phyloP scores from a whole-genome alignment of 1,140 invertebrate species.

The Conus betulinus region DNA sequence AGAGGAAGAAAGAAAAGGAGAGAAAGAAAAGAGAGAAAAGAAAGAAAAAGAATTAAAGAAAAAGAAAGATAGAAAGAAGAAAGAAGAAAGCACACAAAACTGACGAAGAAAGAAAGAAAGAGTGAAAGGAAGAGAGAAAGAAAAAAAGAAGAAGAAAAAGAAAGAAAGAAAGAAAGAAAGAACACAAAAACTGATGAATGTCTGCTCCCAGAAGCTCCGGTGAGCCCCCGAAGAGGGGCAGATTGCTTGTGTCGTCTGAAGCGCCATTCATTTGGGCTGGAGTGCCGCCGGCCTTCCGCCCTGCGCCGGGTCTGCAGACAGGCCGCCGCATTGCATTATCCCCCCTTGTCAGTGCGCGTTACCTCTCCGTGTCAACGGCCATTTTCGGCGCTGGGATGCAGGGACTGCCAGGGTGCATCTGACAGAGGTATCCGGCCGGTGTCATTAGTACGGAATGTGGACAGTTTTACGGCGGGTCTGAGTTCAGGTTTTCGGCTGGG shows the following conservation, averaged over 20 bases:
- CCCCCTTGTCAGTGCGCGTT: slow-evolving; percentile 14
- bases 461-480: not conserved
- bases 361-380: slow-evolving; percentile 24
- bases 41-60: no score
- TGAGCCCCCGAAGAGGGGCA: not conserved
- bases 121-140: no score
- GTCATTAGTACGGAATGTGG: not conserved
- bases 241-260: slow-evolving; percentile 29
- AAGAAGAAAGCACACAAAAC: no score
- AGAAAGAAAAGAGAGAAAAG: no score
- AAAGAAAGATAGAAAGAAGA: no score
- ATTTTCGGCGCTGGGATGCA: not conserved
- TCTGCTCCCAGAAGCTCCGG: no score
- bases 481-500: not conserved
- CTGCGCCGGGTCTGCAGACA: not conserved
- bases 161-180: no score
- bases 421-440: not conserved
- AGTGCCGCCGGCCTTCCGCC: slow-evolving; percentile 5
- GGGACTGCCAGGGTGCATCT: slow-evolving; percentile 2
- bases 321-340: slow-evolving; percentile 22
- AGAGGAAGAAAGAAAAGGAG: no score
- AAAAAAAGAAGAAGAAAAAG: no score
- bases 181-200: no score
- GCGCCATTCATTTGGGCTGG: slow-evolving; percentile 25
- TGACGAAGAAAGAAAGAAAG: no score